phyloP scores from a whole-genome alignment of 2,888 invertebrate genomes.

The Bursaphelenchus okinawaensis region DNA sequence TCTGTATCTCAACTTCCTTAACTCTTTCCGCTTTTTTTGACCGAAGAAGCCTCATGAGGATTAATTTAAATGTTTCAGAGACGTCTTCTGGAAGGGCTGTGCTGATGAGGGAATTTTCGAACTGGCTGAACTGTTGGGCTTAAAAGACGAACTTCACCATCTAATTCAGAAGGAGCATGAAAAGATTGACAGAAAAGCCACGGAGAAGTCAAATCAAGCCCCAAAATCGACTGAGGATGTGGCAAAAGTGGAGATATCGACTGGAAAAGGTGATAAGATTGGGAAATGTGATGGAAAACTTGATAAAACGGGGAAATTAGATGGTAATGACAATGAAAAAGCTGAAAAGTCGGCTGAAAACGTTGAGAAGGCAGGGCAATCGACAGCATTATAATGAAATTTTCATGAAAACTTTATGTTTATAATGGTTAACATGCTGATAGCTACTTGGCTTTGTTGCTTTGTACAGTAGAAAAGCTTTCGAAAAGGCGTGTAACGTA shows the following conservation, averaged over 20 bases:
- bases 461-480: too few species aligned
- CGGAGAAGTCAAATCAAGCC: not conserved
- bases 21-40: not conserved
- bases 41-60: not conserved
- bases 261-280: too few species aligned
- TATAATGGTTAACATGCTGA: too few species aligned
- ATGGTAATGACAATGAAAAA: not conserved
- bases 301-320: too few species aligned
- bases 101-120: slow-evolving; percentile 59
- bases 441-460: too few species aligned
- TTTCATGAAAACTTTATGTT: too few species aligned
- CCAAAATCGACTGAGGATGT: not conserved
- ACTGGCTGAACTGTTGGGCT: slow-evolving; percentile 59
- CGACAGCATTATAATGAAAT: too few species aligned
- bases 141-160: slow-evolving; percentile 50
- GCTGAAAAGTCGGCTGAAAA: not conserved
- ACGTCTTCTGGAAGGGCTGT: slow-evolving; percentile 59
- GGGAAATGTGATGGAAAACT: too few species aligned
- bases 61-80: slow-evolving; percentile 49
- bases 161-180: not conserved
- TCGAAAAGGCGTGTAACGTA: too few species aligned
- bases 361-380: too few species aligned
- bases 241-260: too few species aligned
- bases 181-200: not conserved
- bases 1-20: not conserved